phyloP scores from a whole-genome alignment of 2,113 vertebrate genomes.

The Phalacrocorax brasilianus region DNA sequence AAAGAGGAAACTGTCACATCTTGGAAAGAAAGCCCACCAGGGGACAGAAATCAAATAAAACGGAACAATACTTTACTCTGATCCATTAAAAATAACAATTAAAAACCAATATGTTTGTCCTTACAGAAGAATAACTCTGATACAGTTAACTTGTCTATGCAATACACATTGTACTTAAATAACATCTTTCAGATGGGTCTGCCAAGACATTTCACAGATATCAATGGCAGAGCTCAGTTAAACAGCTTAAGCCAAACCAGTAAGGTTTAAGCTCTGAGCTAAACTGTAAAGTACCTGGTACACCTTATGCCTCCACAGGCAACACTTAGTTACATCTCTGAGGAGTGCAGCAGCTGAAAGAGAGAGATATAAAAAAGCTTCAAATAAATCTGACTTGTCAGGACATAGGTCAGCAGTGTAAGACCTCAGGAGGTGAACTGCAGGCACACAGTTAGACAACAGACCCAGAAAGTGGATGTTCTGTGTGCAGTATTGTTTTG shows the following conservation, averaged over 20 bases:
- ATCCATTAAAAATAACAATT: conserved; percentile 71
- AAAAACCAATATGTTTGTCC: neutral
- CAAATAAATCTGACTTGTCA: neutral
- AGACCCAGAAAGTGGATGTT: neutral
- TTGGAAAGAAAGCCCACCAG: conserved; percentile 42
- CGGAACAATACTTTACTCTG: conserved; percentile 66
- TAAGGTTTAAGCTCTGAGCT: neutral
- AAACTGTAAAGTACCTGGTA: neutral
- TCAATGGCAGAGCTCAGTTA: conserved; percentile 6
- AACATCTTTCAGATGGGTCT: conserved; percentile 12
- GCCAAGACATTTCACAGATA: neutral
- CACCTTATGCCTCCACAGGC: neutral
- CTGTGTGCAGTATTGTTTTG: neutral
- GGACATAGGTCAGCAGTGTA: neutral
- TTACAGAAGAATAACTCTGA: conserved; percentile 40
- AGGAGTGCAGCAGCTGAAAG: neutral
- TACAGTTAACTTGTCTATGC: neutral
- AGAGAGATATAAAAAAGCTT: neutral
- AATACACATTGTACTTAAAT: neutral
- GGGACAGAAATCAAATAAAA: conserved; percentile 69
- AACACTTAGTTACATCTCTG: neutral
- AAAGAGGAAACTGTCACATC: conserved; percentile 66
- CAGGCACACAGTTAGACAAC: neutral
- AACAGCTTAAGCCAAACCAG: neutral
- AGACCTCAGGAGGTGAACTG: neutral